phyloP scores from a whole-genome alignment of 2,113 vertebrate genomes.

The Polypterus senegalus region DNA sequence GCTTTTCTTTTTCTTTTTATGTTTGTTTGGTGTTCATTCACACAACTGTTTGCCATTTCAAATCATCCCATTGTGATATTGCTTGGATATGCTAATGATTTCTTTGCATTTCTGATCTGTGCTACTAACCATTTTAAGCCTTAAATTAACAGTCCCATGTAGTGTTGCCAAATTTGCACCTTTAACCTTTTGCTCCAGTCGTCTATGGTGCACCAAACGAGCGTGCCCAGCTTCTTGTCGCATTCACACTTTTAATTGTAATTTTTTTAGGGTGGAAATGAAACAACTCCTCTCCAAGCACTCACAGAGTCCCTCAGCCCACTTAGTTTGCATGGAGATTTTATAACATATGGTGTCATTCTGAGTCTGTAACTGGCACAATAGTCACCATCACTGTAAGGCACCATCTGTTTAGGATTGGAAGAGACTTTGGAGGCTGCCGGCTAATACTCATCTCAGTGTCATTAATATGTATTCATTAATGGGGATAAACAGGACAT shows the following conservation, averaged over 20 bases:
- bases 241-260: too few species aligned
- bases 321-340: too few species aligned
- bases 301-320: too few species aligned
- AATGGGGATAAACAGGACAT: neutral
- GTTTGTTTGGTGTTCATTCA: conserved; percentile 38
- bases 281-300: too few species aligned
- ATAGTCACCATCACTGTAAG: too few species aligned
- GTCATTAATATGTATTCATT: neutral
- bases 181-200: conserved; percentile 46
- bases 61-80: conserved; percentile 35
- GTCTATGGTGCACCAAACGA: too few species aligned
- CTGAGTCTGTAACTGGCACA: too few species aligned
- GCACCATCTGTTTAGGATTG: too few species aligned
- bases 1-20: conserved; percentile 42
- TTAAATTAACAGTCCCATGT: conserved; percentile 40
- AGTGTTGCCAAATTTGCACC: conserved; percentile 54
- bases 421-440: too few species aligned
- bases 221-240: too few species aligned
- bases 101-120: conserved; percentile 35
- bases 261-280: too few species aligned
- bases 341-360: too few species aligned
- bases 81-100: conserved; percentile 35
- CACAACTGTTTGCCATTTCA: conserved; percentile 44
- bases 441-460: neutral
- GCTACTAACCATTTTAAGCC: conserved; percentile 42